These are phyloP conservation scores for Nothoprocta perdicaria DNA, from an alignment of 2,113 vertebrate species.

Conservation along the genomic window DNA sequence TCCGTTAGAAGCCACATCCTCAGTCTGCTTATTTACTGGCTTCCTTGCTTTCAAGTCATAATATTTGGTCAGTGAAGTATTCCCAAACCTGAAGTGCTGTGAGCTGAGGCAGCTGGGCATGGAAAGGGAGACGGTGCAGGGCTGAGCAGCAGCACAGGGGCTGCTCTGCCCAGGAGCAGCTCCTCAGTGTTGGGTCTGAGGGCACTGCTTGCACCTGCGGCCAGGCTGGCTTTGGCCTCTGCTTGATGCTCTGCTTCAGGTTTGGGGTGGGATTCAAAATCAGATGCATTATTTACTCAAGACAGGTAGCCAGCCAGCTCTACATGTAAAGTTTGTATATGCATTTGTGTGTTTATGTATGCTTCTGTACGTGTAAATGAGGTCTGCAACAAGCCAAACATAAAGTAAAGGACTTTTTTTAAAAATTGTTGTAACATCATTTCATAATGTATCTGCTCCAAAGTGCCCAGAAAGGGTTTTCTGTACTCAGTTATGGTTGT, in stretches of 20 bases:
- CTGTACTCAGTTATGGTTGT: not conserved
- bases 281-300: not conserved
- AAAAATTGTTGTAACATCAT: not conserved
- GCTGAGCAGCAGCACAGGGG: constrained; percentile 22
- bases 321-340: rapidly evolving
- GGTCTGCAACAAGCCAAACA: not conserved
- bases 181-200: no score
- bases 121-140: constrained; percentile 39
- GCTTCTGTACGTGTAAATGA: not conserved
- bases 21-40: constrained; percentile 48
- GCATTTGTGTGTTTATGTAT: not conserved
- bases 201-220: no score
- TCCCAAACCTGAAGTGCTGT: constrained; percentile 56
- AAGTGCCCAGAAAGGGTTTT: not conserved
- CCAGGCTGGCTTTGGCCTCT: no score
- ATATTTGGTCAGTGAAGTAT: constrained; percentile 64
- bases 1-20: constrained; percentile 13
- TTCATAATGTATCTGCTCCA: not conserved
- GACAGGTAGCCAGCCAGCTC: not conserved
- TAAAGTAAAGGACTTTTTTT: not conserved
- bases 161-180: constrained; percentile 26
- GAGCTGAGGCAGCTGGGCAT: constrained; percentile 33
- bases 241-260: not conserved
- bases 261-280: not conserved
- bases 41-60: constrained; percentile 36